Evolutionary conservation across 2,113 vertebrate genomes (phyloP).

Genomic region (Gobius niger): DNA sequence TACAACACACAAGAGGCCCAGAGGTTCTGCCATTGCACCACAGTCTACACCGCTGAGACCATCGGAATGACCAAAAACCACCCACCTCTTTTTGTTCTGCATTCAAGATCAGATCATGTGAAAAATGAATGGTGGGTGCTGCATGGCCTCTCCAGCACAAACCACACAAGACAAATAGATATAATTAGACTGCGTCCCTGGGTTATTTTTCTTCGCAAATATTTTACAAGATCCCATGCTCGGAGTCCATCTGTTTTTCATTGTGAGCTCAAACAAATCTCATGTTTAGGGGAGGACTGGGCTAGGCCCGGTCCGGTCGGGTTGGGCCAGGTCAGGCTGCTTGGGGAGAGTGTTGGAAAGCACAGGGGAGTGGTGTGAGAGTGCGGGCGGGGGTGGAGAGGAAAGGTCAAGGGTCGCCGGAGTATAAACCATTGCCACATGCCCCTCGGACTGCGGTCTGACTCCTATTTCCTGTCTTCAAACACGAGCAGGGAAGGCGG

Average conservation of each 20-base stretch:
- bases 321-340: slow-evolving; percentile 51
- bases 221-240: slow-evolving; percentile 72
- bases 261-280: slow-evolving; percentile 78
- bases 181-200: slow-evolving; percentile 78
- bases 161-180: slow-evolving; percentile 81
- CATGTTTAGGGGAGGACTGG: slow-evolving; percentile 55
- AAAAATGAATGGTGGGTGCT: slow-evolving; percentile 76
- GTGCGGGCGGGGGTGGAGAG: slow-evolving; percentile 60
- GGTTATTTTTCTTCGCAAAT: slow-evolving; percentile 87
- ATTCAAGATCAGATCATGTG: slow-evolving; percentile 73
- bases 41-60: slow-evolving; percentile 44
- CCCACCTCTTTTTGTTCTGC: slow-evolving; percentile 52
- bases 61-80: slow-evolving; percentile 26
- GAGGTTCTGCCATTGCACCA: slow-evolving; percentile 36
- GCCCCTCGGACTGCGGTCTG: slow-evolving; percentile 81
- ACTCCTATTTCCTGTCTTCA: slow-evolving; percentile 90
- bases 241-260: slow-evolving; percentile 81
- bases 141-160: slow-evolving; percentile 70
- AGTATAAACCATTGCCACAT: slow-evolving; percentile 86
- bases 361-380: slow-evolving; percentile 75
- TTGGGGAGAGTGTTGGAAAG: slow-evolving; percentile 77
- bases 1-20: slow-evolving; percentile 43
- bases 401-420: slow-evolving; percentile 60
- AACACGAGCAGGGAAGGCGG: slow-evolving; percentile 79
- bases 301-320: slow-evolving; percentile 49